Evolutionary conservation across 1,140 invertebrate genomes (phyloP), one percentile per base, ranked within the genome.

Genomic region (Drosophila saltans): DNA sequence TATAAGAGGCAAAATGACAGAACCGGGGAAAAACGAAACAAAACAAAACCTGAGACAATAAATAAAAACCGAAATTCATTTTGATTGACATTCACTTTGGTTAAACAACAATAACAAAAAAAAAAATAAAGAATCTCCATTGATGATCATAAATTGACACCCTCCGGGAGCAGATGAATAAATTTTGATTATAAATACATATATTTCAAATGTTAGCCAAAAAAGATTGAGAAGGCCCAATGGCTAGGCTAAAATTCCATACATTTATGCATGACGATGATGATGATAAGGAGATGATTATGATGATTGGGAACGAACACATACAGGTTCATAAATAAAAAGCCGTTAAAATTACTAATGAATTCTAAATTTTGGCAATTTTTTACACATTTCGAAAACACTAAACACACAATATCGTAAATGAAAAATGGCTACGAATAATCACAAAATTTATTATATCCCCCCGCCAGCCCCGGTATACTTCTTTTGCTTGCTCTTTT

Each of bases 71-170:
- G n/a, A 57, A 57, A 57, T n/a, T 57, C 28, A 59, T 80, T 82
- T 75, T 88, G 82, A 88, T 88, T 86, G 82, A 86, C 82, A 86
- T 72, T 84, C 68, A 24, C n/a, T 80, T 72, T 75, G 75, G 60
- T 60, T 48, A 30, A 4, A 62, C 11, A 62, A 39, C 36, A 43
- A 26, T 30, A 64, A 52, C 16, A 58, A 36, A 36, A 6, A 3
- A 36, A 36, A 36, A 36, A 36, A 36, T 4, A 36, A 36, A 36
- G 33, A 36, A 36, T 52, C 0, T 16, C 21, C 9, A 52, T 26
- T 36, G 55, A 77, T 74, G 69, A 72, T 66, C 67, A 69, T 71
- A 86, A 88, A 88, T 80, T 88, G 80, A 86, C 82, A 82, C 82
- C 82, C 83, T 77, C 75, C 67, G 66, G 80, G 59, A 80, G 59